Evolutionary conservation across 1,140 invertebrate species (phyloP).

Genomic region (Olivierus martensii): DNA sequence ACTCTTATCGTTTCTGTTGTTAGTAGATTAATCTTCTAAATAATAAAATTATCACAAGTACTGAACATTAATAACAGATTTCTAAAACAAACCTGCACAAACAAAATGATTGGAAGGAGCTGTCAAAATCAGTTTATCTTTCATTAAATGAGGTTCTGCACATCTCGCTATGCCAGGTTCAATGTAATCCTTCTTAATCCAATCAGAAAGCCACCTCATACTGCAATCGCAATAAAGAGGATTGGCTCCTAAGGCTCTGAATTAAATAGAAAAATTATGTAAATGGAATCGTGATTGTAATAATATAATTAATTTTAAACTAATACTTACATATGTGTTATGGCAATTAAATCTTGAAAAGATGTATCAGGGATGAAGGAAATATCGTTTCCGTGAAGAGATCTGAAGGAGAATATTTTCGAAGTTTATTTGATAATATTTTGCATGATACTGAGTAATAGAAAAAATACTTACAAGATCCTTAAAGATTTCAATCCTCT

Average conservation of each 20-base stretch:
- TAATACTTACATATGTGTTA: slow-evolving; percentile 65
- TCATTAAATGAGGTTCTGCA: slow-evolving; percentile 71
- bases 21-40: no score
- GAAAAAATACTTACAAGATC: slow-evolving; percentile 42
- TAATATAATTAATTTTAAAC: slow-evolving; percentile 16
- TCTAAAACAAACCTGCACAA: slow-evolving; percentile 51
- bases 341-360: slow-evolving; percentile 79
- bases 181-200: slow-evolving; percentile 90
- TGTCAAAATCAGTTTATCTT: slow-evolving; percentile 84
- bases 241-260: slow-evolving; percentile 75
- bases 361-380: slow-evolving; percentile 88
- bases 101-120: slow-evolving; percentile 69
- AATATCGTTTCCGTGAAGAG: slow-evolving; percentile 93
- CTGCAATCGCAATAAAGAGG: slow-evolving; percentile 95
- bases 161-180: slow-evolving; percentile 95
- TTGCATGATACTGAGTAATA: not conserved
- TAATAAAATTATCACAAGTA: no score
- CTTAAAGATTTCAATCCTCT: slow-evolving; percentile 76
- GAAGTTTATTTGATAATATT: not conserved
- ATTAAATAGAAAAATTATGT: not conserved
- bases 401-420: slow-evolving; percentile 27
- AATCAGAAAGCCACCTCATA: slow-evolving; percentile 88
- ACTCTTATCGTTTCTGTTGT: no score
- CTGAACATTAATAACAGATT: no score
- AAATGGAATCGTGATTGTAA: no score